phyloP scores from a whole-genome alignment of 2,888 invertebrate species.

The Eupithecia centaureata region DNA sequence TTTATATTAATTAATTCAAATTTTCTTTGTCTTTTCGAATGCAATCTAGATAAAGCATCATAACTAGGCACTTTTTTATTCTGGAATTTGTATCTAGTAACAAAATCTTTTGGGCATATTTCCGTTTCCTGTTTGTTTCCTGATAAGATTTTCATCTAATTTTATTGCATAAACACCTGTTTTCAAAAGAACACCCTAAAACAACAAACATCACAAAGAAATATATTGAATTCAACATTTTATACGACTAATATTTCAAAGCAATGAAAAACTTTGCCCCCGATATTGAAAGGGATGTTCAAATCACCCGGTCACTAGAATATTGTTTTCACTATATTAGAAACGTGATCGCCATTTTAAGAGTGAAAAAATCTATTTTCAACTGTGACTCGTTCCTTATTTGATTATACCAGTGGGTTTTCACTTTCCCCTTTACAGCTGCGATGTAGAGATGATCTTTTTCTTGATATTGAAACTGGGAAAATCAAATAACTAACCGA shows the following conservation, averaged over 20 bases:
- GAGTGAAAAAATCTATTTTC: conserved; percentile 81
- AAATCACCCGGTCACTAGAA: conserved; percentile 85
- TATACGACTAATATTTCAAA: conserved; percentile 70
- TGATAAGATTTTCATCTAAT: too few species aligned
- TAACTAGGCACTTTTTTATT: too few species aligned
- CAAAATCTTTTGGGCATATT: too few species aligned
- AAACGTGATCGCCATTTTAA: conserved; percentile 85
- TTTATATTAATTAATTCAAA: too few species aligned
- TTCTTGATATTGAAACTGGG: conserved; percentile 24
- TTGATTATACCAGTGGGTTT: conserved; percentile 79
- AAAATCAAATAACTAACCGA: neutral
- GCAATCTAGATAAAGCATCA: too few species aligned
- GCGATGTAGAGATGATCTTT: conserved; percentile 44
- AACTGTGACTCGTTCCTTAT: conserved; percentile 74
- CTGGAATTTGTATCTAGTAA: too few species aligned
- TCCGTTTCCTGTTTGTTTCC: too few species aligned
- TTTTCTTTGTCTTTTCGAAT: too few species aligned
- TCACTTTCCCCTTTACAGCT: conserved; percentile 65
- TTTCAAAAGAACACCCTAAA: neutral
- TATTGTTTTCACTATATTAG: conserved; percentile 86
- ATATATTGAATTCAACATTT: conserved; percentile 53
- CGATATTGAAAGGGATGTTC: conserved; percentile 77
- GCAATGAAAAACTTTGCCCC: conserved; percentile 72
- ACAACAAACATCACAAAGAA: conserved; percentile 20
- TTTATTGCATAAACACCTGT: too few species aligned